Conservation (phyloP, 2,797 vertebrate species). For the Enteromius afrohamiltoni region DNA sequence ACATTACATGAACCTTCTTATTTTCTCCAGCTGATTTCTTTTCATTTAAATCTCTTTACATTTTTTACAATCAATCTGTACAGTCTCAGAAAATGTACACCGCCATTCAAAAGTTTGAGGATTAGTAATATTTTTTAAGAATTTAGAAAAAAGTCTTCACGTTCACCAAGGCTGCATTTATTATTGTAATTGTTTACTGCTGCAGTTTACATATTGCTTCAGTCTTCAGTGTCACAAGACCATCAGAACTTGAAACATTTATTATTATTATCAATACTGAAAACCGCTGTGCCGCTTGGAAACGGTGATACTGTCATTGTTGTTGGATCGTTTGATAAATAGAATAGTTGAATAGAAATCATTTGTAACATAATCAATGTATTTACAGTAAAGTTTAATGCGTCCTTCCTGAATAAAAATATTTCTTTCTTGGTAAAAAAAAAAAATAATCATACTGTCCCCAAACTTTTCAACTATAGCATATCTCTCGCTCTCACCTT, state of each 20-base stretch:
- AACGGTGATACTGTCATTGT: background rate
- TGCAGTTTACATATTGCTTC: background rate
- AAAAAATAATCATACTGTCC: background rate
- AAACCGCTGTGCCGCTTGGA: background rate
- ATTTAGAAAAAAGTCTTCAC: background rate
- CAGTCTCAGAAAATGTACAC: background rate
- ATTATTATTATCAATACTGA: background rate
- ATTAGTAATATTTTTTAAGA: background rate
- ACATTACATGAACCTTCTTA: background rate
- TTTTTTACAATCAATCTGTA: background rate
- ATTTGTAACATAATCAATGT: background rate
- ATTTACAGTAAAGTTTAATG: background rate
- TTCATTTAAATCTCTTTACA: background rate
- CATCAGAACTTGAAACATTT: background rate
- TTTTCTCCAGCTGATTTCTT: slow-evolving; percentile 19
- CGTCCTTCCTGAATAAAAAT: background rate
- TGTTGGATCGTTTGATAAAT: background rate
- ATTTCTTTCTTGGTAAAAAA: background rate
- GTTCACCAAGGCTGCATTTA: background rate
- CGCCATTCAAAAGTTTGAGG: background rate
- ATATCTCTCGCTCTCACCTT: background rate
- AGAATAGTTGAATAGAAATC: background rate
- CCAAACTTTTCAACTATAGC: background rate
- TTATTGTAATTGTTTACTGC: background rate
- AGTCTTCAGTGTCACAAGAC: background rate